Evolutionary conservation across 2,797 vertebrate genomes (phyloP), one percentile per base, ranked within the genome.

Genomic region (Coreius guichenoti): DNA sequence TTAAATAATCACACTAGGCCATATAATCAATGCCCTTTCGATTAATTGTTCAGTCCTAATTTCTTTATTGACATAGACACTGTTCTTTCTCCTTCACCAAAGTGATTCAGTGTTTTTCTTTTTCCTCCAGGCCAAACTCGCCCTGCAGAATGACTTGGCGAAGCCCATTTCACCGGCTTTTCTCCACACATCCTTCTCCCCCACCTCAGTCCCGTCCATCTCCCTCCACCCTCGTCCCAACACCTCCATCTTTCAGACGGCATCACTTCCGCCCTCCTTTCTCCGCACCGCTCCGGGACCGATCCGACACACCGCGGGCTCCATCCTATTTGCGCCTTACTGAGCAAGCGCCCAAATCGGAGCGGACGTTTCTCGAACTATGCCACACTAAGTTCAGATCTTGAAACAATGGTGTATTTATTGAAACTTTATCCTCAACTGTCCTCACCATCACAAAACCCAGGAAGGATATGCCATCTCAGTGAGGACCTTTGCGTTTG

Each of bases 291-390:
- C 96, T 54, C 98, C 97, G 0, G 98, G 97, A 78, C 97, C 98
- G 86, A 96, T 99, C 80, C 95, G 97, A 36, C 93, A 96, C 0
- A 95, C 96, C 0, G 95, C 96, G 0, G 94, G 96, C 76, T 98
- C 98, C 5, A 97, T 99, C 81, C 96, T 99, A 79, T 99, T 98
- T 86, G 90, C 97, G 2, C 98, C 97, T 0, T 98, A 99, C 93
- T 99, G 89, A 96, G 31, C 36, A 92, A 91, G 92, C 58, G 9
- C 70, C 39, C n/a, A 39, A 11, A 11, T 11, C 54, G 70, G 51
- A 88, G 65, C 47, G 45, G 81, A 58, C 67, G 45, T 84, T 58
- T 87, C 73, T 75, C 17, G 33, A 79, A 76, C 80, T 72, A 69
- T 33, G 86, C 83, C 87, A 80, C 68, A 82, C 86, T 76, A 16